Conservation (phyloP, 2,888 invertebrate genomes). For the Sycophila texana region DNA sequence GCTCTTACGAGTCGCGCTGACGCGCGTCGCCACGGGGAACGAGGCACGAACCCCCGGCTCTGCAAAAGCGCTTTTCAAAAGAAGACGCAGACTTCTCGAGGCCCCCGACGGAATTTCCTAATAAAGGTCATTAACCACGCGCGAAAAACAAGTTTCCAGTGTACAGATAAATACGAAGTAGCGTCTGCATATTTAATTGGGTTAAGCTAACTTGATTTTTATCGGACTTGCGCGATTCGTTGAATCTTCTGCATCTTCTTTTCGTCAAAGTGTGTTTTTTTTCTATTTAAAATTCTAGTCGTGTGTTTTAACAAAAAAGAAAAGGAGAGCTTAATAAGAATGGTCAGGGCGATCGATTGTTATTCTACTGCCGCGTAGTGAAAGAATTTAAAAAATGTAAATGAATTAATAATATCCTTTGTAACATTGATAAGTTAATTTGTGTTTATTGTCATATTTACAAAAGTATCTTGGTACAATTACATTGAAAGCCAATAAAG, state of each 20-base stretch:
- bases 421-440: conserved; percentile 54
- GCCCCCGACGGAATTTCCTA: too few relatives aligned
- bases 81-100: too few relatives aligned
- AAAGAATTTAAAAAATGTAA: conserved; percentile 1
- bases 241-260: neutral
- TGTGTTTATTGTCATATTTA: conserved; percentile 56
- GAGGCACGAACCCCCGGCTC: neutral
- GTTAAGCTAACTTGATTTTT: too few relatives aligned
- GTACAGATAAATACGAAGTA: neutral
- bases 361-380: neutral
- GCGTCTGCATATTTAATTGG: too few relatives aligned
- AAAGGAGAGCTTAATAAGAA: too few relatives aligned
- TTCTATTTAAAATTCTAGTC: too few relatives aligned
- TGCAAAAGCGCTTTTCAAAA: neutral
- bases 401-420: conserved; percentile 42
- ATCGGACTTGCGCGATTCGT: too few relatives aligned
- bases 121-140: too few relatives aligned
- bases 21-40: neutral
- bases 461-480: conserved; percentile 55
- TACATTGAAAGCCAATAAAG: conserved; percentile 55
- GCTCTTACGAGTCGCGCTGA: neutral
- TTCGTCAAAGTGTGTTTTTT: too few relatives aligned
- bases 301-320: too few relatives aligned
- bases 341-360: neutral
- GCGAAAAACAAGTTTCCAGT: too few relatives aligned